Percentiles rank a stretch among this genome's conserved stretches.
Evolutionary conservation across 1,140 invertebrate species (phyloP).

Genomic region (Leptinotarsa defecta): DNA sequence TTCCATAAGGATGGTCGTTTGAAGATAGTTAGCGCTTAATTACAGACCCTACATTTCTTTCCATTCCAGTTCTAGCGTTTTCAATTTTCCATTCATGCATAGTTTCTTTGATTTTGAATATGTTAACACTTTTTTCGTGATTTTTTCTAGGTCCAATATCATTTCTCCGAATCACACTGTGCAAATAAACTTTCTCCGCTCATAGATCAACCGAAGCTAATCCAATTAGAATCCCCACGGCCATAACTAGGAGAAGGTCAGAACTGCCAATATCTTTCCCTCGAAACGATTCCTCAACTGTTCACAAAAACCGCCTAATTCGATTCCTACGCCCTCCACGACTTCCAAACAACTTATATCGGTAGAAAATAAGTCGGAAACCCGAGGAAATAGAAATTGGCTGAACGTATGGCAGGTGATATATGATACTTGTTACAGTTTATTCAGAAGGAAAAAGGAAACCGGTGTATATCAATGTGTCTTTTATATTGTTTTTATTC

Average conservation of each 20-base stretch:
- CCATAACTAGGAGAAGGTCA: neutral
- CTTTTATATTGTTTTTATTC: neutral
- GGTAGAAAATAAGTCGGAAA: constrained; percentile 11
- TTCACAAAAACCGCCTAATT: constrained; percentile 15
- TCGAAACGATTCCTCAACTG: constrained; percentile 7
- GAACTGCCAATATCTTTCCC: neutral
- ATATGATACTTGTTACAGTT: constrained; percentile 15
- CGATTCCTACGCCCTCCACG: neutral
- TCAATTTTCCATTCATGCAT: no score
- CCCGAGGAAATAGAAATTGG: constrained; percentile 13
- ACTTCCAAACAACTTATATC: constrained; percentile 16
- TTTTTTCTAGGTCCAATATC: no score
- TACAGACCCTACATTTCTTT: no score
- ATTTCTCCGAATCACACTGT: no score
- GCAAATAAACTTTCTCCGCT: neutral
- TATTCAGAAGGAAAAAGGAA: constrained; percentile 6
- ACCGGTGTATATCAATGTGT: neutral
- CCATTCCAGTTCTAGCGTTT: no score
- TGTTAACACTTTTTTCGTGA: no score
- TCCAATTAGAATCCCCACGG: neutral
- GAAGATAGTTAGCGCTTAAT: no score
- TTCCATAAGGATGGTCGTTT: no score
- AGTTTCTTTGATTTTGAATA: no score
- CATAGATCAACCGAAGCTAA: neutral
- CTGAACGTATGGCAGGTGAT: constrained; percentile 11